Conservation (phyloP, 2,888 invertebrate species). For the Leptopilina myrica region DNA sequence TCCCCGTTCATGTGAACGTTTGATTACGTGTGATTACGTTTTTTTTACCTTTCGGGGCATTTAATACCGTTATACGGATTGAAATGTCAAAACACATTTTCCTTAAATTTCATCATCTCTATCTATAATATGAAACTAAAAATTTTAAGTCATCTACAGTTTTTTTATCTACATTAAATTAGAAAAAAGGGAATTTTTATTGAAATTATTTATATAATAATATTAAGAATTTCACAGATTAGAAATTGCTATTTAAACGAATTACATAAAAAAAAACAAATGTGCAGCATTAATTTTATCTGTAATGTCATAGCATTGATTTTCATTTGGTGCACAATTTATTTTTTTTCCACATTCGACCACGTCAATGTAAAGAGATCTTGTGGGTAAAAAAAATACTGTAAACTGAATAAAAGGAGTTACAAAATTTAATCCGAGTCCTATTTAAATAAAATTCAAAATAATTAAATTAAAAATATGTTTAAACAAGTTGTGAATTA, state of each 20-base stretch:
- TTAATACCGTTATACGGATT: not conserved
- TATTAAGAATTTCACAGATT: slow-evolving; percentile 35
- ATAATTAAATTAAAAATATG: not conserved
- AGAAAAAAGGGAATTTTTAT: not conserved
- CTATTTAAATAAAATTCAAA: not conserved
- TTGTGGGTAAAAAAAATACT: slow-evolving; percentile 15
- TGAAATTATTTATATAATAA: not conserved
- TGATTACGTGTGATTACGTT: not conserved
- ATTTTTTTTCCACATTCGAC: not conserved
- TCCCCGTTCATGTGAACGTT: slow-evolving; percentile 8
- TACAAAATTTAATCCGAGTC: not conserved
- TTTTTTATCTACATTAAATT: not conserved
- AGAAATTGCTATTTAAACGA: slow-evolving; percentile 21
- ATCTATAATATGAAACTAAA: not conserved
- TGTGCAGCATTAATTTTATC: slow-evolving; percentile 1
- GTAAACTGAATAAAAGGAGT: slow-evolving; percentile 7
- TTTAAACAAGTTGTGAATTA: too few species aligned
- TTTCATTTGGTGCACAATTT: not conserved
- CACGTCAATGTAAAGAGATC: slow-evolving; percentile 9
- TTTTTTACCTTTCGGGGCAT: not conserved
- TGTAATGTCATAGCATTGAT: not conserved
- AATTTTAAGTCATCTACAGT: not conserved
- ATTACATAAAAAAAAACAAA: slow-evolving; percentile 14
- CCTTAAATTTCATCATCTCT: not conserved
- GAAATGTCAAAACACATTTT: not conserved